Evolutionary conservation across 2,113 vertebrate genomes (phyloP), one percentile per base, ranked within the genome.

Genomic region (Gambusia holbrooki): DNA sequence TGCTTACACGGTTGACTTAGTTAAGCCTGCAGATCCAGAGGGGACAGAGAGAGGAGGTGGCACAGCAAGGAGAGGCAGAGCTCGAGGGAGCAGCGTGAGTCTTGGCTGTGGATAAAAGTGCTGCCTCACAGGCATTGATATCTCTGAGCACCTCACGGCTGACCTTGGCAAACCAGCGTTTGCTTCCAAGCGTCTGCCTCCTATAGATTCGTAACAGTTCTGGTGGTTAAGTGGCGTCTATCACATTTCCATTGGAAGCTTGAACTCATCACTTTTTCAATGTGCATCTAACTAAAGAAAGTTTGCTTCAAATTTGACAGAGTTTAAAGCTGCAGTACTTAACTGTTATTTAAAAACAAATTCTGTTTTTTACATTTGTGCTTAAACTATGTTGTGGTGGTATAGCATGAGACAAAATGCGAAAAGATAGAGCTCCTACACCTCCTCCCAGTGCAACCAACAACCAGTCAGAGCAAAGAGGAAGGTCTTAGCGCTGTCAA

Each of bases 1-100:
- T 89, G 88, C 84, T 90, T 90, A 91, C 82, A 93, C 85, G 89
- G 85, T 90, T 92, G 88, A 92, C 84, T 92, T 91, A 67, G 84
- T 86, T 92, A 93, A 93, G 91, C 92, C 86, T 62, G 84, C 73
- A 87, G 85, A 91, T 92, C 90, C 86, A 83, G 90, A 85, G 81
- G 88, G 91, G 85, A 87, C 76, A 71, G 79, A 84, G 73, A 64
- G 66, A 84, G 81, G 66, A 63, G 85, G 86, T 69, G 84, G 81
- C 73, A 69, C 35, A 64, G 83, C 77, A 71, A 84, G 76, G 76
- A 73, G 78, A 83, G 83, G 89, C 81, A 85, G 80, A 78, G 81
- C 90, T 88, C 83, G 74, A 60, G 85, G 89, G 92, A 90, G 87
- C 81, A 76, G 87, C 83, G 75, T 62, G 81, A 91, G 83, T 76